These are phyloP conservation scores for Crepidodera aurea DNA, from an alignment of 2,888 invertebrate species.

Conservation along the genomic window DNA sequence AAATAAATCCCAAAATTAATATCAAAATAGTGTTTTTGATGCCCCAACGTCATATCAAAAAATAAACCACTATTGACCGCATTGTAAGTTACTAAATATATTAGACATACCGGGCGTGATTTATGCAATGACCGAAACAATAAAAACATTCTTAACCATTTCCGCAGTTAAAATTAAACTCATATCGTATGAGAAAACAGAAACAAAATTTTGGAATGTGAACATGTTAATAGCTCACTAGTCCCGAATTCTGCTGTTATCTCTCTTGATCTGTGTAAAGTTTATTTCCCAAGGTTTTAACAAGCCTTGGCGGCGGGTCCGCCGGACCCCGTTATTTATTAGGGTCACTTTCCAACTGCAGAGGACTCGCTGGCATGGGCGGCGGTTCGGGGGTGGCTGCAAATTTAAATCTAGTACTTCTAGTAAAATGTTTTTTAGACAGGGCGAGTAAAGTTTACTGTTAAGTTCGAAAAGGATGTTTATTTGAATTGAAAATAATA, in stretches of 20 bases:
- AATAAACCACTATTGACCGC: too few relatives aligned
- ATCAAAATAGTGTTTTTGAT: too few relatives aligned
- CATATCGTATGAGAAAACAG: constrained; percentile 8
- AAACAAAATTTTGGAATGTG: constrained; percentile 46
- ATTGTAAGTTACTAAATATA: too few relatives aligned
- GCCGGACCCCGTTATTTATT: constrained; percentile 54
- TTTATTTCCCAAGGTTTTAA: constrained; percentile 58
- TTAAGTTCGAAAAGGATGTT: too few relatives aligned
- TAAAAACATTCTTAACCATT: constrained; percentile 14
- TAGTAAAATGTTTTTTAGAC: too few relatives aligned
- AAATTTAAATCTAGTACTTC: too few relatives aligned
- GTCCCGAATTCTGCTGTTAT: constrained; percentile 54
- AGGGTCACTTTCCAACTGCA: constrained; percentile 52
- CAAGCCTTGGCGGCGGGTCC: constrained; percentile 48
- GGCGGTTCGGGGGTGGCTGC: neutral
- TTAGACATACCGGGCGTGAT: neutral
- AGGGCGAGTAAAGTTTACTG: too few relatives aligned
- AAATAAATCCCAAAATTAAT: too few relatives aligned
- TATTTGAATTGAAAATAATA: too few relatives aligned
- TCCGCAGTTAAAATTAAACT: constrained; percentile 2
- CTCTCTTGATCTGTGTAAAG: constrained; percentile 56
- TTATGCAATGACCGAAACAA: constrained; percentile 7
- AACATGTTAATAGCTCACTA: constrained; percentile 55
- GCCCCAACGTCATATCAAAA: too few relatives aligned
- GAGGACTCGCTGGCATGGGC: constrained; percentile 36